phyloP scores from a whole-genome alignment of 2,113 vertebrate genomes.

The Otis tarda region DNA sequence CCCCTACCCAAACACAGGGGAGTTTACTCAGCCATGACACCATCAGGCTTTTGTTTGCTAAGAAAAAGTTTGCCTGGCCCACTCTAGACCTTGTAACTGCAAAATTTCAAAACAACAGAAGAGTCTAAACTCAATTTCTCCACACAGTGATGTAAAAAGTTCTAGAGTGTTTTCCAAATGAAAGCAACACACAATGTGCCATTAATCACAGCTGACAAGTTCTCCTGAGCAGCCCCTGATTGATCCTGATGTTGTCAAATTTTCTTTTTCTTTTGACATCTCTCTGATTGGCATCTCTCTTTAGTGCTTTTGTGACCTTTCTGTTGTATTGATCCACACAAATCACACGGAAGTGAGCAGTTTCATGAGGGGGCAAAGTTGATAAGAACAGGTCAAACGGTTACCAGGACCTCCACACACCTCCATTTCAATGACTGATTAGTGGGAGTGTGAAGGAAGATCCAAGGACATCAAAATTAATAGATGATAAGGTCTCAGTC shows the following conservation, averaged over 20 bases:
- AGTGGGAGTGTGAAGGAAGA: background rate
- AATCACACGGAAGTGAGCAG: constrained; percentile 8
- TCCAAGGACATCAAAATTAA: background rate
- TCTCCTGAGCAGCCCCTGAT: constrained; percentile 19
- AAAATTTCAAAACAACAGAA: background rate
- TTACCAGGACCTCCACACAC: background rate
- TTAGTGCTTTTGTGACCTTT: constrained; percentile 56
- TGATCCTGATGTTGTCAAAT: constrained; percentile 67
- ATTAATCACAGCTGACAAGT: constrained; percentile 60
- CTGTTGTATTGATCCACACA: constrained; percentile 44
- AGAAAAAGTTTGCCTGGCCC: background rate
- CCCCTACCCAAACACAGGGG: background rate
- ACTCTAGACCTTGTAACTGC: background rate
- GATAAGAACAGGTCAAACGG: constrained; percentile 38
- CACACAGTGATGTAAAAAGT: background rate
- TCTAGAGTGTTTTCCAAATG: constrained; percentile 14
- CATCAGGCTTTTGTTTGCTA: background rate
- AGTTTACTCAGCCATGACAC: background rate
- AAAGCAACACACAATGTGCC: background rate
- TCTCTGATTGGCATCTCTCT: constrained; percentile 42
- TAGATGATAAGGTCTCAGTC: background rate
- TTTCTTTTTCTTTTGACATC: constrained; percentile 51
- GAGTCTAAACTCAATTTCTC: background rate
- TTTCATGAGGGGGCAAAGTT: background rate
- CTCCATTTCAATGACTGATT: constrained; percentile 19